These are phyloP conservation scores for Akabosia matsudoensis DNA, from an alignment of 1,140 invertebrate species.

Conservation along the genomic window DNA sequence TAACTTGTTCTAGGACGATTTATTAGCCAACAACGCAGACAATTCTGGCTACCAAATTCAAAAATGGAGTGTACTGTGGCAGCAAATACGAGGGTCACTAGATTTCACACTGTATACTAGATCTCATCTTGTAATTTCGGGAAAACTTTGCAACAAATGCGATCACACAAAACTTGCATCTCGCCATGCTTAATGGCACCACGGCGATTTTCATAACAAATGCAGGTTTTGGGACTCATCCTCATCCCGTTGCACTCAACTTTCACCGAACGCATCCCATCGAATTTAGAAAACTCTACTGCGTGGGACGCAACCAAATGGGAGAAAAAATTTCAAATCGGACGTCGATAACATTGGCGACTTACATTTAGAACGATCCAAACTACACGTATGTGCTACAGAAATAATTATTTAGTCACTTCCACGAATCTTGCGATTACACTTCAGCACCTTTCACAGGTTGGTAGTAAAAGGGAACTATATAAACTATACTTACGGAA, in stretches of 20 bases:
- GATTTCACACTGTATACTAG: neutral
- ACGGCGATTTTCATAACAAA: slow-evolving; percentile 2
- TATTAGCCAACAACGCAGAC: too few relatives aligned
- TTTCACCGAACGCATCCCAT: slow-evolving; percentile 10
- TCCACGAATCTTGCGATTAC: too few relatives aligned
- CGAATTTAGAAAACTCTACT: neutral
- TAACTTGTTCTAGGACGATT: neutral
- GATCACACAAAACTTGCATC: slow-evolving; percentile 13
- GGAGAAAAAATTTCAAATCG: too few relatives aligned
- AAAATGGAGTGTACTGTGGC: neutral
- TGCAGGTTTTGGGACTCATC: neutral
- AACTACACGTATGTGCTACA: too few relatives aligned
- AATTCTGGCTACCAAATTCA: too few relatives aligned
- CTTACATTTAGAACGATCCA: too few relatives aligned
- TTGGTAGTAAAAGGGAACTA: too few relatives aligned
- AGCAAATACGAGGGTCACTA: neutral
- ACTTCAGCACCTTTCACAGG: too few relatives aligned
- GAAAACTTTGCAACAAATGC: neutral
- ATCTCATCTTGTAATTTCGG: slow-evolving; percentile 2
- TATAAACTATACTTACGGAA: too few relatives aligned
- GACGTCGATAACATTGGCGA: too few relatives aligned
- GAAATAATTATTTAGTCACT: too few relatives aligned
- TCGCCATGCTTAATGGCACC: slow-evolving; percentile 14
- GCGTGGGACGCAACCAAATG: neutral
- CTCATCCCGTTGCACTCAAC: neutral